These are phyloP conservation scores for Eudemis profundana DNA, from an alignment of 2,888 invertebrate genomes.

Conservation along the genomic window DNA sequence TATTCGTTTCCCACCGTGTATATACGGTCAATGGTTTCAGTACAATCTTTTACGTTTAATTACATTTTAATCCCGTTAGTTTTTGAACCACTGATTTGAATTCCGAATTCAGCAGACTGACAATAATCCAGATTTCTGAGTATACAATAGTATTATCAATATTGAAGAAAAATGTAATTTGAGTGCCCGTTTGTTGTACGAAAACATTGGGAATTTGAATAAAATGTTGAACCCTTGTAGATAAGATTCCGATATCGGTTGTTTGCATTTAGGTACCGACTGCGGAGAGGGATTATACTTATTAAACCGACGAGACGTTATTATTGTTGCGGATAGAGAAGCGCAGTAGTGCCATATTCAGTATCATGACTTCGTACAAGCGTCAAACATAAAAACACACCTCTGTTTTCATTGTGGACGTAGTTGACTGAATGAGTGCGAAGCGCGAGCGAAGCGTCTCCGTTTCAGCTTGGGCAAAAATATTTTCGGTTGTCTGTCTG, in stretches of 20 bases:
- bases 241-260: conserved; percentile 35
- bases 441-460: too few species aligned
- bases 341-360: not conserved
- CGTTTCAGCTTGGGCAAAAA: too few species aligned
- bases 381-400: not conserved
- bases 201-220: conserved; percentile 36
- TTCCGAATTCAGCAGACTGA: conserved; percentile 27
- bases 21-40: too few species aligned
- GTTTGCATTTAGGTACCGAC: conserved; percentile 44
- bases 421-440: too few species aligned
- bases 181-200: conserved; percentile 20
- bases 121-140: conserved; percentile 8
- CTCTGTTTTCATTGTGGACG: too few species aligned
- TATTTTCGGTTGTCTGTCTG: too few species aligned
- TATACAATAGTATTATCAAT: conserved; percentile 22
- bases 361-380: not conserved
- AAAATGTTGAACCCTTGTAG: conserved; percentile 28
- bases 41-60: conserved; percentile 32
- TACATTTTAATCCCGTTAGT: conserved; percentile 34
- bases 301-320: conserved; percentile 49
- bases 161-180: conserved; percentile 27
- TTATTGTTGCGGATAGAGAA: conserved; percentile 44
- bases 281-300: conserved; percentile 47
- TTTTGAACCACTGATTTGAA: conserved; percentile 24
- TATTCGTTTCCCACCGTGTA: too few species aligned